Percentiles rank a stretch among this genome's conserved stretches.
Conservation (phyloP, 2,113 vertebrate species). For the Phalacrocorax pelagicus region DNA sequence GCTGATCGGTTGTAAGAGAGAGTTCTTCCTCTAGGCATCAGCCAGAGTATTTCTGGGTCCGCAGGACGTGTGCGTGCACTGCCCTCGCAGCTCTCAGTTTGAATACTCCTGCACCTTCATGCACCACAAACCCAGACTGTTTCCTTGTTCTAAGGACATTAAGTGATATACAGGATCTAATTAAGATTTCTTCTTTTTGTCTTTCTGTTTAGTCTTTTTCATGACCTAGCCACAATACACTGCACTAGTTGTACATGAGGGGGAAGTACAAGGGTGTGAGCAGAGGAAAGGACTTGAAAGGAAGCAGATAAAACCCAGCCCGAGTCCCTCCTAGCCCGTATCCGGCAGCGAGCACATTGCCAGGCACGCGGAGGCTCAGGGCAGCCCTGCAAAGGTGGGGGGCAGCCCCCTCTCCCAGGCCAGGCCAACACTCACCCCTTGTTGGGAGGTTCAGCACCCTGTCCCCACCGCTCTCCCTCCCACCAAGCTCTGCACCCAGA, state of each 20-base stretch:
- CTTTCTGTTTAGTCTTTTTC: neutral
- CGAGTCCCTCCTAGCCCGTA: fast-evolving
- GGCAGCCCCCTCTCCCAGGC: neutral
- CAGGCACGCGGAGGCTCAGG: neutral
- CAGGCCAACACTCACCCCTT: neutral
- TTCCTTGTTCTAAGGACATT: neutral
- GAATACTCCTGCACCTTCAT: neutral
- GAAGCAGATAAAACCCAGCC: conserved; percentile 9
- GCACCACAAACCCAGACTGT: neutral
- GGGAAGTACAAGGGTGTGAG: neutral
- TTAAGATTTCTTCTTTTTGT: neutral
- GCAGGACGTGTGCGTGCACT: neutral
- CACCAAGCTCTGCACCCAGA: neutral
- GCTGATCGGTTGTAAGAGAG: neutral
- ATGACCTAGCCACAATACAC: neutral
- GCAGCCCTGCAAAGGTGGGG: neutral
- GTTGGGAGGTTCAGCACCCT: neutral
- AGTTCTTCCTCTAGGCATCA: neutral
- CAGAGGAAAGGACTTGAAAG: conserved; percentile 33
- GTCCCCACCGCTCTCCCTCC: neutral
- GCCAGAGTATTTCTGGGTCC: neutral
- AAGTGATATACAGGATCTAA: neutral
- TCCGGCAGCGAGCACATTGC: neutral
- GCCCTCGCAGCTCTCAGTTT: neutral
- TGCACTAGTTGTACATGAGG: neutral